These are phyloP conservation scores for Apis laboriosa DNA, from an alignment of 1,140 invertebrate genomes.

Conservation along the genomic window DNA sequence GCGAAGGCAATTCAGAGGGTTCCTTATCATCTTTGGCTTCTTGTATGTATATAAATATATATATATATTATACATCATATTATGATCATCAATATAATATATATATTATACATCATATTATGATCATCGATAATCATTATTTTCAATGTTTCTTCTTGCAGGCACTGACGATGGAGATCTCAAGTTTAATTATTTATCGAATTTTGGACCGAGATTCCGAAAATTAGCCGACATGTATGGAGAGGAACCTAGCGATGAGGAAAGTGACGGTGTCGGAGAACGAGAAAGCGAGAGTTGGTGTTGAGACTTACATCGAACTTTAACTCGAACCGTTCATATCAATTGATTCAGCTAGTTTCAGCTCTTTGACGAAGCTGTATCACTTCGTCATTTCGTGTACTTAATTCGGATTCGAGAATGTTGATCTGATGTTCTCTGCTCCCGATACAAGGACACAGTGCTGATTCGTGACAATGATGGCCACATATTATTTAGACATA, in stretches of 20 bases:
- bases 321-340: not conserved
- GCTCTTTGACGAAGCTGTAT: not conserved
- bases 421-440: not conserved
- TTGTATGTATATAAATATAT: conserved; percentile 79
- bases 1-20: conserved; percentile 94
- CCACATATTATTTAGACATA: not conserved
- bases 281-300: conserved; percentile 87
- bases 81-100: not conserved
- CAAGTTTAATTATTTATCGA: conserved; percentile 98
- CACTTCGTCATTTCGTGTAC: conserved; percentile 20
- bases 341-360: not conserved
- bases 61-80: too few relatives aligned
- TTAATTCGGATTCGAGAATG: not conserved
- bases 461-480: not conserved
- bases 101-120: too few relatives aligned
- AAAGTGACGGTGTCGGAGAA: conserved; percentile 86
- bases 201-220: conserved; percentile 97
- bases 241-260: conserved; percentile 92
- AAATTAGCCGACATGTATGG: conserved; percentile 99
- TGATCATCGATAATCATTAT: not conserved
- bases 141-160: conserved; percentile 62
- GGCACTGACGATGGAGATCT: conserved; percentile 96
- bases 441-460: not conserved
- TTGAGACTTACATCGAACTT: conserved; percentile 73
- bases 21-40: conserved; percentile 96